Conservation (phyloP, 2,113 vertebrate genomes). For the Stomatorhinus ivindoensis region DNA sequence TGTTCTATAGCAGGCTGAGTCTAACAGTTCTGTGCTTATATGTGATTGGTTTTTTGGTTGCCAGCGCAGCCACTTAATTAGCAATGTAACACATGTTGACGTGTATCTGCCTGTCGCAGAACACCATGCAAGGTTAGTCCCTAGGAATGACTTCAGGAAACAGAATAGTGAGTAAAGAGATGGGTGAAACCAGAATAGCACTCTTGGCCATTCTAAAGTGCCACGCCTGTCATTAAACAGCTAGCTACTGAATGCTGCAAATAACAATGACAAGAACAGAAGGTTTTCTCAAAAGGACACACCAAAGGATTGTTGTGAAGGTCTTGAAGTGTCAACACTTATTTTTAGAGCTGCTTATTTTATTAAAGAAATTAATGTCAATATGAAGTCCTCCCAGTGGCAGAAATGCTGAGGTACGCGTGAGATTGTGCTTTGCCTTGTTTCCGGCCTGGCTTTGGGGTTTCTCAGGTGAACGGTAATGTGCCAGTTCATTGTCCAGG, state of each 20-base stretch:
- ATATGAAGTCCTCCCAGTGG: background rate
- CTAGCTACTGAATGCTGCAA: background rate
- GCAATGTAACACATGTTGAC: background rate
- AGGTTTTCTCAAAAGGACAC: background rate
- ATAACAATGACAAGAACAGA: background rate
- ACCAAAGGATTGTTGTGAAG: background rate
- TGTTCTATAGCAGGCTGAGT: background rate
- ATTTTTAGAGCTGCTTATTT: background rate
- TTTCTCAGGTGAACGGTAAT: background rate
- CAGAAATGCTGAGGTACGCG: background rate
- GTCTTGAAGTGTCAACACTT: background rate
- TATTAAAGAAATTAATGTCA: background rate
- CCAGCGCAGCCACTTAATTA: background rate
- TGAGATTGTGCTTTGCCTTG: background rate
- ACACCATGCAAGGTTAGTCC: background rate
- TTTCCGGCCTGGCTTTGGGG: background rate
- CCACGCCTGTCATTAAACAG: background rate
- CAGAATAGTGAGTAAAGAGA: background rate
- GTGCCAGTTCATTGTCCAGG: background rate
- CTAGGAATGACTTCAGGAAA: background rate
- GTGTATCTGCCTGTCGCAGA: background rate
- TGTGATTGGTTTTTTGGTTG: background rate
- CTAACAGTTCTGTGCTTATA: background rate
- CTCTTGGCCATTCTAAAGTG: background rate
- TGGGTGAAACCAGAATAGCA: background rate